These are phyloP conservation scores for Byasa hedistus DNA, from an alignment of 2,888 invertebrate species.

Conservation along the genomic window DNA sequence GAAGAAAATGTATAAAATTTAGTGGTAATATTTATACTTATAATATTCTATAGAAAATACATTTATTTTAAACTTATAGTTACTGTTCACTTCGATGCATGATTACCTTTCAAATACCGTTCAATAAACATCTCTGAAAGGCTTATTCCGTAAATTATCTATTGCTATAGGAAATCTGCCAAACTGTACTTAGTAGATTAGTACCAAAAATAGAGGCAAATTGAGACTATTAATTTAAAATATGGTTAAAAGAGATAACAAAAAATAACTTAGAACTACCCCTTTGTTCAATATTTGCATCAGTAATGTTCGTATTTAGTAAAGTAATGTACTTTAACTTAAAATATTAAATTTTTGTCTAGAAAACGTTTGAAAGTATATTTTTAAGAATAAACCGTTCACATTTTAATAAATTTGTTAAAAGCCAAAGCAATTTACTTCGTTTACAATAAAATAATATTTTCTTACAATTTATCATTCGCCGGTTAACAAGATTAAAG, in stretches of 20 bases:
- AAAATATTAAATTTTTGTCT: background rate
- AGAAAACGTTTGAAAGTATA: background rate
- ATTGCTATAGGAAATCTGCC: background rate
- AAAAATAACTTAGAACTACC: background rate
- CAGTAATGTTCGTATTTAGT: background rate
- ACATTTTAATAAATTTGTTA: background rate
- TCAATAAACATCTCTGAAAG: background rate
- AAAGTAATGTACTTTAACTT: background rate
- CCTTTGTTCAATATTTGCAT: background rate
- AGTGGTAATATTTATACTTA: too few species aligned
- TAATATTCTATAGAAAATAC: too few species aligned
- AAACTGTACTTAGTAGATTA: too few species aligned
- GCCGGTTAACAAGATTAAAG: constrained; percentile 16
- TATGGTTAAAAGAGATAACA: background rate
- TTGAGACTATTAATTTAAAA: too few species aligned
- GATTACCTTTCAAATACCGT: too few species aligned
- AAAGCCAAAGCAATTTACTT: constrained; percentile 2
- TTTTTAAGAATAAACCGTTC: background rate
- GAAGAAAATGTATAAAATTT: too few species aligned
- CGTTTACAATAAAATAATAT: constrained; percentile 10
- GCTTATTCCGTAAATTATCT: background rate
- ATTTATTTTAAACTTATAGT: background rate
- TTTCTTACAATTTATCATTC: constrained; percentile 13
- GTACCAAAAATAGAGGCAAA: too few species aligned
- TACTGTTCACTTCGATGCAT: background rate